Conservation (phyloP, 2,113 vertebrate species). For the Pitta sordida region DNA sequence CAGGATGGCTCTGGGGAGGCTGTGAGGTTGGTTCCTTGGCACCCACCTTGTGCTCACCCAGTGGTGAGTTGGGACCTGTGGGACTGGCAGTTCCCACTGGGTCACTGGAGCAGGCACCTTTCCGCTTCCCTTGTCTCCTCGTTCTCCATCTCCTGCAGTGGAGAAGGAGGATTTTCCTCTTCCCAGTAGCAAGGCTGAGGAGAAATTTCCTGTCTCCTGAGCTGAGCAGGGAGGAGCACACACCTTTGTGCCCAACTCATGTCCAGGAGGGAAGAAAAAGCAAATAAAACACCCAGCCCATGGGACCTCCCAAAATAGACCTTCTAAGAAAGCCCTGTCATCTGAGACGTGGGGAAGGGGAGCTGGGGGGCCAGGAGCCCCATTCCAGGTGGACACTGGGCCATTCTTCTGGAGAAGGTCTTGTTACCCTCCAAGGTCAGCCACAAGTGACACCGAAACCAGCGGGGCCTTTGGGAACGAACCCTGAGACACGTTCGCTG, state of each 20-base stretch:
- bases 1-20: not conserved
- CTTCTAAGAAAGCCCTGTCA: not conserved
- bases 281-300: not conserved
- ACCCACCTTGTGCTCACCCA: fast-evolving
- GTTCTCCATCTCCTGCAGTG: not conserved
- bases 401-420: slow-evolving; percentile 50
- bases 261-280: not conserved
- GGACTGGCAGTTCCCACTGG: fast-evolving
- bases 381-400: slow-evolving; percentile 31
- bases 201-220: not conserved
- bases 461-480: slow-evolving; percentile 39
- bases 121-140: not conserved
- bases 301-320: not conserved
- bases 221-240: not conserved
- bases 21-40: not conserved
- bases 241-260: not conserved
- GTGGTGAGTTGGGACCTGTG: fast-evolving
- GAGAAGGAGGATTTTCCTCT: not conserved
- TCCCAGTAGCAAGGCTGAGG: not conserved
- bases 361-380: not conserved
- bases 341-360: not conserved
- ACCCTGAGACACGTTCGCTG: slow-evolving; percentile 52
- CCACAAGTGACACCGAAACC: slow-evolving; percentile 5
- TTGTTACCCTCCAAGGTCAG: slow-evolving; percentile 42
- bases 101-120: fast-evolving